Base-by-base conservation (phyloP, 2,113 vertebrate genomes). In the Dolichallabes microphthalmus region DNA sequence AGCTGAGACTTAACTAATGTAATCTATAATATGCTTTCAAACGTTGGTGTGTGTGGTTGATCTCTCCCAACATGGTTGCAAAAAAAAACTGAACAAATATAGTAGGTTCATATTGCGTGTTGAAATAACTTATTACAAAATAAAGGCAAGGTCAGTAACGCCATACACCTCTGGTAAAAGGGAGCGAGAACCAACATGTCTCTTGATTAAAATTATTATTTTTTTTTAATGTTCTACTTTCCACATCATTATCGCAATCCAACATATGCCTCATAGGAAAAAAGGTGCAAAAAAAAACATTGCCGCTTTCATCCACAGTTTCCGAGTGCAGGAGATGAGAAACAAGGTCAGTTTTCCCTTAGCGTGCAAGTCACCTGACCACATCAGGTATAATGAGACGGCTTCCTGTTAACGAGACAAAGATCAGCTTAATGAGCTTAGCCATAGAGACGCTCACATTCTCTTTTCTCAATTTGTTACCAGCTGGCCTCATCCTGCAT, bases 341-440 rank as follows among this genome's bases (percentile, higher is more conserved):
- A 35, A 25, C 25, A n/a, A 73, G 68, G 50, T 73, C 25, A 15
- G 76, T 82, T 84, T n/a, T 81, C 69, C 32, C 61, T 52, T 52
- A 50, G 78, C 78, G 32, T 32, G 74, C 53, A 25, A 71, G 73
- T 86, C 82, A 50, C 45, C 86, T 83, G 78, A 85, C 79, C 30
- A 81, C 71, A 66, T 88, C 79, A 66, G 57, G 53, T 58, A 30
- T 82, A 88, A 86, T 45, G 64, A 88, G 84, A 86, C 79, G 69
- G 52, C 74, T 82, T 30, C 63, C 57, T 82, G 74, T 86, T 88
- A 86, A 84, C 80, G 78, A 89, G 84, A 87, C 61, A 58, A 78
- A 82, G 82, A 84, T 89, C 85, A 87, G 86, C 64, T 82, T 86
- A 88, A 89, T 82, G 84, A 86, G 86, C 79, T 84, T 81, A 84